Evolutionary conservation across 64 coral and sea anemone species (phyloP), one percentile per base, ranked within the genome.

Genomic region (Montipora capricornis): DNA sequence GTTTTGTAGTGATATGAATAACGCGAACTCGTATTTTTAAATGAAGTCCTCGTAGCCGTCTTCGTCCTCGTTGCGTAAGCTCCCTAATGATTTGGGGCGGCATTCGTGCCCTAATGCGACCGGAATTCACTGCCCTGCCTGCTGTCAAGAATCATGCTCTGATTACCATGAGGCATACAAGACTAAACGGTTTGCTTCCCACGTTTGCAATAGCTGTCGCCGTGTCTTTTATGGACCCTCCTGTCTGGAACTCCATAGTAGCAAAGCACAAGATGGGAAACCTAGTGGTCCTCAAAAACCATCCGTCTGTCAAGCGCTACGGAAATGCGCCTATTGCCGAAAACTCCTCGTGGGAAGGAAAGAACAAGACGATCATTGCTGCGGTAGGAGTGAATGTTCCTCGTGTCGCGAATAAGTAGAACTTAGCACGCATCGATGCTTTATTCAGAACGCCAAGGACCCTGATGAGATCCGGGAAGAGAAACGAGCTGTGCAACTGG

Each of bases 341-440:
- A 57, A 15, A 7, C 14, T 60, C 5, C 3, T 57, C 3, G 66
- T 44, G 2, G 19, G 46, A 19, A 62, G 15, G 5, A 87, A 87
- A 24, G 26, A 24, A 3, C 53, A 52, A 47, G 20, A 78, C 5
- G 20, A 50, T 29, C 82, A 93, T 48, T 9, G 78, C 8, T 94
- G 66, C 71, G 78, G 87, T 8, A 8, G 57, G 50, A 29, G 17
- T 3, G 46, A 83, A 11, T 94, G 87, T 15, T 20, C 16, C 1
- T 49, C 60, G 6, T 94, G 93, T 51, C 37, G 83, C 7, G 22
- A 89, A 46, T 83, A 78, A 44, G 85, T 75, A 5, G 48, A 52
- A 15, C n/a, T 73, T 22, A 22, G 3, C 45, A 62, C 44, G 9
- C 93, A 89, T 82, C n/a, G 26, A 9, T 94, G 79, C 66, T 90